Evolutionary conservation across 2,113 vertebrate species (phyloP), one percentile per base, ranked within the genome.

Genomic region (Alligator mississippiensis): DNA sequence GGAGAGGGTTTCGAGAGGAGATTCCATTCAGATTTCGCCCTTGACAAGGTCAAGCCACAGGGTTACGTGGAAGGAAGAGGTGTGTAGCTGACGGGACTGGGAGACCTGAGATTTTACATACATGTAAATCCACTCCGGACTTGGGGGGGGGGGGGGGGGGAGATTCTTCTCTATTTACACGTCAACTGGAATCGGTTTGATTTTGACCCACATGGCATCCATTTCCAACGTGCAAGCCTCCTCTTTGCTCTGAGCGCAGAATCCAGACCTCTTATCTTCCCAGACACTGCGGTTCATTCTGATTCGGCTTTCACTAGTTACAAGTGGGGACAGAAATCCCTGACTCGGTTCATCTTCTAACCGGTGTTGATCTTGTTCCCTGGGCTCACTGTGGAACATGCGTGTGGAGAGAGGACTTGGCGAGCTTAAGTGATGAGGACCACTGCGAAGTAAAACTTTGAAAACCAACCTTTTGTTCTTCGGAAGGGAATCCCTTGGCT

Each of bases 31-130:
- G 97, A 97, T 97, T 97, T 97, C 96, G 94, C 95, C 97, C 97
- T 98, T 98, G 97, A 98, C 97, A 98, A 98, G 97, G 98, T 98
- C 98, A 98, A 97, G 96, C 95, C 96, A 97, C 64, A 66, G 80
- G 87, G 95, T 97, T 98, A 98, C 74, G 21, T 97, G 94, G 88
- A 95, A 96, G 96, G 95, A 97, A 95, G 94, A 96, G 94, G 89
- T 96, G 89, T 96, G 89, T 93, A 94, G 96, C 94, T 95, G 90
- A 89, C 13, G 92, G 75, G 81, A 97, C 92, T 90, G 68, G 88
- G 94, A 95, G 89, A 96, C 85, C 87, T 76, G 19, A 79, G 92
- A 93, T 90, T 95, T 84, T 93, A 87, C 89, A 85, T 64, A 57
- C 82, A 94, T 63, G 89, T 93, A 95, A 88, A 96, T 81, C 72